These are phyloP conservation scores for Psilopsiagon aymara DNA, from an alignment of 2,113 vertebrate species.

Conservation along the genomic window DNA sequence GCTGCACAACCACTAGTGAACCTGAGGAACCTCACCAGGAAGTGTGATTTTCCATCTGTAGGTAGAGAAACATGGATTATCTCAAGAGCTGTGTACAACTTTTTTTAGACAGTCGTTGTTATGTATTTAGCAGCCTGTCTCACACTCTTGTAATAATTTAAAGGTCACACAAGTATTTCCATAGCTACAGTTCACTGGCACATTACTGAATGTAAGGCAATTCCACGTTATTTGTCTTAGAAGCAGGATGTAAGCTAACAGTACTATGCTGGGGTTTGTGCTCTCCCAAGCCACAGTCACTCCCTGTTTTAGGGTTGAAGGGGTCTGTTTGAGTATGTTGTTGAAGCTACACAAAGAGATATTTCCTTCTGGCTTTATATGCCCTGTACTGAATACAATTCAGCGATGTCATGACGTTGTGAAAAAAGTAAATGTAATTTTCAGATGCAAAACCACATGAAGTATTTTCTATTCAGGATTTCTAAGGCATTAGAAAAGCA, in stretches of 20 bases:
- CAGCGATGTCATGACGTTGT: not conserved
- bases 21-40: not conserved
- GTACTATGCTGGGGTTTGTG: not conserved
- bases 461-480: not conserved
- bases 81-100: not conserved
- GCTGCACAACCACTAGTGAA: not conserved
- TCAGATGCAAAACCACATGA: not conserved
- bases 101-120: not conserved
- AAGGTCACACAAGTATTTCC: not conserved
- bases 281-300: not conserved
- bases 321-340: not conserved
- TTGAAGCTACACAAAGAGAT: not conserved
- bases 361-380: not conserved
- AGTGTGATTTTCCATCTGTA: not conserved
- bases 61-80: not conserved
- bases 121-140: not conserved
- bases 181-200: not conserved
- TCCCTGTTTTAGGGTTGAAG: not conserved
- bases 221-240: not conserved
- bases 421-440: not conserved
- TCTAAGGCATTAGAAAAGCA: not conserved
- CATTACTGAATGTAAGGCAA: not conserved
- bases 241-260: not conserved
- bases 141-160: not conserved
- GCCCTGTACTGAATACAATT: not conserved